Evolutionary conservation across 2,113 vertebrate genomes (phyloP).

Genomic region (Melanostigma gelatinosum): DNA sequence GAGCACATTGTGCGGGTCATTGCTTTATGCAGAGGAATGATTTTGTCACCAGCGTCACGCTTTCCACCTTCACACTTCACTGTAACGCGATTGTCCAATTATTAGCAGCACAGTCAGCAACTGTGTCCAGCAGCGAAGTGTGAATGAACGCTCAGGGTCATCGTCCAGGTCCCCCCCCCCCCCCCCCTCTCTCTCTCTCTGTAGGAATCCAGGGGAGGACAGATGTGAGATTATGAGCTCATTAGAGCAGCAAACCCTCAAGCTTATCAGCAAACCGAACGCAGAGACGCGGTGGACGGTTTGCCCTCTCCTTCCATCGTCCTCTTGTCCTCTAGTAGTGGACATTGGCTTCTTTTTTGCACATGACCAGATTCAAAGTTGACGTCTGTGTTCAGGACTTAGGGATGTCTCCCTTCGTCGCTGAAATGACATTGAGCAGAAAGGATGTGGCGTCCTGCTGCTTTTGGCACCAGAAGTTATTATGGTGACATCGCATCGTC

Average conservation of each 20-base stretch:
- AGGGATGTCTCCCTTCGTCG: background rate
- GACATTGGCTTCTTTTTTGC: conserved; percentile 29
- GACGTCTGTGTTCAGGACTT: background rate
- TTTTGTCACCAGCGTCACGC: background rate
- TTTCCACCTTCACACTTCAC: background rate
- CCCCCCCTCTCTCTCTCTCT: background rate
- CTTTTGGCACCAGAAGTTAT: background rate
- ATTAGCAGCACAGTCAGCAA: background rate
- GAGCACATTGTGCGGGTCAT: background rate
- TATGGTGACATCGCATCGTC: background rate
- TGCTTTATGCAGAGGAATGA: conserved; percentile 1
- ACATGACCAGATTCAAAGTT: background rate
- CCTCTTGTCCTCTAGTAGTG: conserved; percentile 28
- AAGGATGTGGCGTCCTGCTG: too few relatives aligned
- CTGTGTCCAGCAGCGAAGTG: conserved; percentile 16
- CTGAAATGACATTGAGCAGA: background rate
- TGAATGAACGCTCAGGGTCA: conserved; percentile 30
- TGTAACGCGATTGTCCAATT: background rate
- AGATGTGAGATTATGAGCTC: conserved; percentile 48
- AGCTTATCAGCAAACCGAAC: conserved; percentile 34
- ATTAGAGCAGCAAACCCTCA: conserved; percentile 39
- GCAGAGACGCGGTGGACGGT: background rate
- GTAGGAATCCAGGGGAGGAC: conserved; percentile 6
- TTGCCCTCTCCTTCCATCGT: background rate
- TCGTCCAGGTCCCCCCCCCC: conserved; percentile 2